phyloP scores from a whole-genome alignment of 2,888 invertebrate genomes.

The Hoplodrina blanda region DNA sequence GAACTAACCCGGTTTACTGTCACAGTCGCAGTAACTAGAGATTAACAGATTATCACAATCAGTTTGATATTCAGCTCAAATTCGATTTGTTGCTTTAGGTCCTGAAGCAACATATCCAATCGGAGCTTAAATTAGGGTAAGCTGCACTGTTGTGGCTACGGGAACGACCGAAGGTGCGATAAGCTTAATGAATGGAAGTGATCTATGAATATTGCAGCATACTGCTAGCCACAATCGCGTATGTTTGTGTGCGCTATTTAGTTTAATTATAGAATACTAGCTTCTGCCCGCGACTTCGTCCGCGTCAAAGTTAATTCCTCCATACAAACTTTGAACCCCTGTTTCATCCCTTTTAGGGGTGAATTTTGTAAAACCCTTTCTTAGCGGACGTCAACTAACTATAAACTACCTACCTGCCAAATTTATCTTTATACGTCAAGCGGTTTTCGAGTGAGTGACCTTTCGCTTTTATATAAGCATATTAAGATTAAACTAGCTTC shows the following conservation, averaged over 20 bases:
- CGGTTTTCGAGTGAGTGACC: no score
- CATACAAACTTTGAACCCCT: no score
- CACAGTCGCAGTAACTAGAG: slow-evolving; percentile 5
- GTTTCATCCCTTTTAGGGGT: no score
- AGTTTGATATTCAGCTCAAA: slow-evolving; percentile 7
- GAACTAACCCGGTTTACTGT: background rate
- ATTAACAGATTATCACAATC: slow-evolving; percentile 25
- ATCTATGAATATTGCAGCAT: slow-evolving; percentile 15
- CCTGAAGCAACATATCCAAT: slow-evolving; percentile 17
- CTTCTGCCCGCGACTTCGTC: no score
- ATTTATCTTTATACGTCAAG: no score
- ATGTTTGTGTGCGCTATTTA: background rate
- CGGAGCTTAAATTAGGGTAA: slow-evolving; percentile 15
- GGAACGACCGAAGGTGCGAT: slow-evolving; percentile 10
- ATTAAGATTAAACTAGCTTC: no score
- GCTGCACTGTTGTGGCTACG: background rate
- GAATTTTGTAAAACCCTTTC: no score
- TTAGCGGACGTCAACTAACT: no score
- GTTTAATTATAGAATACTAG: background rate
- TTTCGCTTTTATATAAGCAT: no score
- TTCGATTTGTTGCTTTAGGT: slow-evolving; percentile 25
- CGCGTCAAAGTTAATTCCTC: no score
- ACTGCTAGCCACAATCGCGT: background rate
- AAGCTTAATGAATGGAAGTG: slow-evolving; percentile 1
- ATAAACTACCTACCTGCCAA: no score